These are phyloP conservation scores for Cavia porcellus DNA, from an alignment of 2,113 vertebrate genomes.

Conservation along the genomic window DNA sequence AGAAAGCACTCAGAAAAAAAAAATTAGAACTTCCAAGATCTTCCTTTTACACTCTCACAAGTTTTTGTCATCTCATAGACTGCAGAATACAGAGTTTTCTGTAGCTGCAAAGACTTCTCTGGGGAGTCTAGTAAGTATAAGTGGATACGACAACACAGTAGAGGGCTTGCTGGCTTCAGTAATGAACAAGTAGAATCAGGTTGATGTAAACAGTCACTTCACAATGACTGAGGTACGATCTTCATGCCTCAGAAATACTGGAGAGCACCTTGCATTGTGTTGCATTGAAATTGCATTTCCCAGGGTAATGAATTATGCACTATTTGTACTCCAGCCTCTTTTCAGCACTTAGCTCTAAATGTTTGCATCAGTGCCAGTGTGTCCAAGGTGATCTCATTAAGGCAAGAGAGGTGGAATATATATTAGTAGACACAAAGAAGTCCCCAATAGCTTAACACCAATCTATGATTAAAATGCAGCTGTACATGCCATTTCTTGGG, in stretches of 20 bases:
- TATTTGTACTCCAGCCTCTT: slow-evolving; percentile 87
- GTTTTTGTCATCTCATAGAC: neutral
- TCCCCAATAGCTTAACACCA: slow-evolving; percentile 78
- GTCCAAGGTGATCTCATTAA: slow-evolving; percentile 88
- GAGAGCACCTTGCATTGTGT: slow-evolving; percentile 87
- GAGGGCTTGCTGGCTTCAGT: slow-evolving; percentile 78
- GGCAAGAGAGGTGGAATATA: slow-evolving; percentile 81
- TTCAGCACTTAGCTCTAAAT: slow-evolving; percentile 87
- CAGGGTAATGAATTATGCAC: slow-evolving; percentile 87
- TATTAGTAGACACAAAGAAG: slow-evolving; percentile 83
- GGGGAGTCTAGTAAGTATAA: slow-evolving; percentile 63
- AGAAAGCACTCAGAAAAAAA: neutral
- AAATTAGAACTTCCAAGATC: neutral
- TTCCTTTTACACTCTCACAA: neutral
- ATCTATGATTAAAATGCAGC: slow-evolving; percentile 65
- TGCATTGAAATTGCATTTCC: slow-evolving; percentile 86
- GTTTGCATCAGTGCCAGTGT: slow-evolving; percentile 85
- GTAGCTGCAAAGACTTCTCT: slow-evolving; percentile 57
- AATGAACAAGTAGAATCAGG: slow-evolving; percentile 85
- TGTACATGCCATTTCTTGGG: slow-evolving; percentile 49
- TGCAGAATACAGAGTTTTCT: neutral
- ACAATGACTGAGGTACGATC: slow-evolving; percentile 82
- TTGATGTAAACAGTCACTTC: slow-evolving; percentile 87
- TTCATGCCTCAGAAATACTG: slow-evolving; percentile 86
- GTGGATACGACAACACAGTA: slow-evolving; percentile 67